A percentile compares a stretch with the other conserved stretches of the same genome.
Conservation (phyloP, 2,113 vertebrate species). For the Heterocephalus glaber region DNA sequence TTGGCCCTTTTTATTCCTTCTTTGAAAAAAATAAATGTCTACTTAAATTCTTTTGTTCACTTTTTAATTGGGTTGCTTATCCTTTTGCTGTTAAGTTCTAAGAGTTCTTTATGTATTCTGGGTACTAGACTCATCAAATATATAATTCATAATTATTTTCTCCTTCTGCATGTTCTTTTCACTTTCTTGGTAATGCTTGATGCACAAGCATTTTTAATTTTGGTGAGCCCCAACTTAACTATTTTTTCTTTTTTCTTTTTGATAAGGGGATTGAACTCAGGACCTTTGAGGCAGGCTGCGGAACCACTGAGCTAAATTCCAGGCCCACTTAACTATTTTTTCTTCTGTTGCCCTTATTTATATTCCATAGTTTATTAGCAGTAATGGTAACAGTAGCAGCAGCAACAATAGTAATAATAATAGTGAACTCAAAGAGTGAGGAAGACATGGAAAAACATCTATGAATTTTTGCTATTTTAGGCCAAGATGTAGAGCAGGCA, state of each 20-base stretch:
- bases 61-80: conserved; percentile 1
- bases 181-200: background rate
- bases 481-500: background rate
- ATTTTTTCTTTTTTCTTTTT: background rate
- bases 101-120: background rate
- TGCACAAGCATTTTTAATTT: background rate
- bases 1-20: background rate
- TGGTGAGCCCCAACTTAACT: background rate
- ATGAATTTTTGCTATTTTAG: background rate
- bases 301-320: too few species aligned
- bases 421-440: background rate
- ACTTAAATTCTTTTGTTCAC: background rate
- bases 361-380: background rate
- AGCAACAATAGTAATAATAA: background rate
- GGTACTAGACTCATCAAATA: background rate
- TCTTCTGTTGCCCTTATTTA: background rate
- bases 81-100: background rate
- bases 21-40: background rate
- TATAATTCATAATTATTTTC: background rate
- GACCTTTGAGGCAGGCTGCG: too few species aligned
- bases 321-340: background rate
- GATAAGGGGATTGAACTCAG: too few species aligned
- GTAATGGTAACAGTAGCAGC: background rate
- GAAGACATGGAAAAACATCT: background rate
- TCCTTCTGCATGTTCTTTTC: background rate